Evolutionary conservation across 2,888 invertebrate species (phyloP), one percentile per base, ranked within the genome.

Genomic region (Erebia epiphron): DNA sequence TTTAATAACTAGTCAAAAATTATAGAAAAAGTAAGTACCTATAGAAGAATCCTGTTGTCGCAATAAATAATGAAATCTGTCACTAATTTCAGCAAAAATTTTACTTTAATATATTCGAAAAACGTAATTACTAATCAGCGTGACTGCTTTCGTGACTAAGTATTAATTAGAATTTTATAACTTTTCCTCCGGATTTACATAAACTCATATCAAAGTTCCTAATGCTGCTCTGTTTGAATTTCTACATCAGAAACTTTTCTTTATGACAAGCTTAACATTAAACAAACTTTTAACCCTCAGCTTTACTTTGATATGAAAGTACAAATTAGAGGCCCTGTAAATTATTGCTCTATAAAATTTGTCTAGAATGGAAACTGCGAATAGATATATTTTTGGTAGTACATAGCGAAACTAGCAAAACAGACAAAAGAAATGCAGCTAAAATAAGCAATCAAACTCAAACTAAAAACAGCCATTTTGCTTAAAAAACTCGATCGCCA

Each of bases 111-210:
- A 14, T 46, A 46, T 18, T 46, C 3, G 18, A n/a, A 46, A 21
- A 62, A 62, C 18, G 18, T 21, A 62, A 62, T 62, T 49, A 49
- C 49, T 49, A 14, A 49, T 62, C 62, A 62, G 62, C 49, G 5
- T 1, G 62, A 13, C 62, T 7, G 49, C 62, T 62, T 18, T 49
- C 49, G 18, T 49, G 14, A 49, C 46, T 46, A n/a, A n/a, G n/a
- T n/a, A 62, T 49, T 62, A 62, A 62, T 62, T 62, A 62, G 21
- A 62, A 46, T 14, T 62, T 10, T 21, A 61, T 13, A 49, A 62
- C 46, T 62, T 62, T 49, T 9, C 7, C 62, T 21, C 21, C 62
- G 13, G 18, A 46, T 61, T 60, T 41, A 41, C n/a, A 3, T n/a
- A 41, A 61, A 61, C 18, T 61, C 43, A 16, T 60, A 11, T 13